Evolutionary conservation across 1,140 invertebrate genomes (phyloP).

Genomic region (Yoshiicerus persimilis): DNA sequence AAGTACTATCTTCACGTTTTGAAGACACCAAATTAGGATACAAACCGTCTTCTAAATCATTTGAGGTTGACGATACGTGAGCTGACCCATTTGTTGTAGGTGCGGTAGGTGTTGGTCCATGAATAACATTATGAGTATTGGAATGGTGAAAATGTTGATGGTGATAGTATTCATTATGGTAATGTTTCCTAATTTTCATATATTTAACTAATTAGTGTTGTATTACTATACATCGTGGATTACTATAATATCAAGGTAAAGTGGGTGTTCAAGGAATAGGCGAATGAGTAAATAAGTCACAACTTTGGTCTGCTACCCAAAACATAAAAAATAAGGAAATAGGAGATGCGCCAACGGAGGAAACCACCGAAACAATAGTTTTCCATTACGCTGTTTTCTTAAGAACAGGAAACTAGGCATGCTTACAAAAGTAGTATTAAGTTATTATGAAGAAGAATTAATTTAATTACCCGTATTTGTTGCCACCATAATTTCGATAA

Average conservation of each 20-base stretch:
- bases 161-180: constrained; percentile 8
- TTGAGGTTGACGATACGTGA: neutral
- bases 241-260: neutral
- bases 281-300: neutral
- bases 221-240: neutral
- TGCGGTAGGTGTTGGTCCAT: neutral
- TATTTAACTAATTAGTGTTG: neutral
- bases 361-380: neutral
- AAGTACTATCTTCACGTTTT: neutral
- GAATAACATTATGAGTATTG: neutral
- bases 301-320: neutral
- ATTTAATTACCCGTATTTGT: neutral
- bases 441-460: neutral
- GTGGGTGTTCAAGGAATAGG: neutral
- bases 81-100: neutral
- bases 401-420: neutral
- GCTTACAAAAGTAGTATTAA: neutral
- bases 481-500: neutral
- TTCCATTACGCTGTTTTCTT: neutral
- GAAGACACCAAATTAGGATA: neutral
- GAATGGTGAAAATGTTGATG: constrained; percentile 7
- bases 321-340: neutral
- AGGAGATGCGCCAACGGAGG: neutral
- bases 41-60: neutral
- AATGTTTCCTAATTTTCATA: constrained; percentile 14